A percentile compares a stretch with the other conserved stretches of the same genome.
These are phyloP conservation scores for Danio aesculapii DNA, from an alignment of 2,797 vertebrate species.

Conservation along the genomic window DNA sequence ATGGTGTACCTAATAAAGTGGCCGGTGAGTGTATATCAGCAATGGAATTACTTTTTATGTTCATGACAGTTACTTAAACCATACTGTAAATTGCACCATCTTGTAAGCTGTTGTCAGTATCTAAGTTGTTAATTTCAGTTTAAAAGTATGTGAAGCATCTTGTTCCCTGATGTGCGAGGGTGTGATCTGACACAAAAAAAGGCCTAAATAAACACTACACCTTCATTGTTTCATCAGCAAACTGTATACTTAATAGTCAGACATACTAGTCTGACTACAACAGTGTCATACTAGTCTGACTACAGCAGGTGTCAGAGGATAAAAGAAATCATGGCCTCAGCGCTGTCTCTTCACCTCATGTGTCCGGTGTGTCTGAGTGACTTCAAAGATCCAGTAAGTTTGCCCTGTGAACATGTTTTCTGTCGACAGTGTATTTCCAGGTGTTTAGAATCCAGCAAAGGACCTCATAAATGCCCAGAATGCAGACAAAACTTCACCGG, in stretches of 20 bases:
- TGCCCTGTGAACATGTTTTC: conserved; percentile 56
- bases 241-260: not conserved
- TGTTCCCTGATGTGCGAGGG: not conserved
- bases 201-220: not conserved
- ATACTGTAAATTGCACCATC: not conserved
- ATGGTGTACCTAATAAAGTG: too few species aligned
- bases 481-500: conserved; percentile 42
- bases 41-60: not conserved
- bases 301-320: not conserved
- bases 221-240: not conserved
- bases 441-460: not conserved
- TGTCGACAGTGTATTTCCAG: conserved; percentile 48
- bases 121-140: not conserved
- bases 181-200: not conserved
- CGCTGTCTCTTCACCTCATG: conserved; percentile 44
- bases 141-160: not conserved
- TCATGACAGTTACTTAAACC: not conserved
- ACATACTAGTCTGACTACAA: not conserved
- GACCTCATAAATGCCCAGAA: conserved; percentile 47
- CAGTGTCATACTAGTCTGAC: not conserved
- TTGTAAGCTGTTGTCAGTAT: not conserved
- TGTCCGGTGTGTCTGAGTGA: conserved; percentile 53
- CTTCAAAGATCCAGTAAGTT: conserved; percentile 53
- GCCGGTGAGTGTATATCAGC: not conserved
- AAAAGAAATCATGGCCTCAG: conserved; percentile 41